Conservation (phyloP, 2,888 invertebrate species). For the Mamestra brassicae region DNA sequence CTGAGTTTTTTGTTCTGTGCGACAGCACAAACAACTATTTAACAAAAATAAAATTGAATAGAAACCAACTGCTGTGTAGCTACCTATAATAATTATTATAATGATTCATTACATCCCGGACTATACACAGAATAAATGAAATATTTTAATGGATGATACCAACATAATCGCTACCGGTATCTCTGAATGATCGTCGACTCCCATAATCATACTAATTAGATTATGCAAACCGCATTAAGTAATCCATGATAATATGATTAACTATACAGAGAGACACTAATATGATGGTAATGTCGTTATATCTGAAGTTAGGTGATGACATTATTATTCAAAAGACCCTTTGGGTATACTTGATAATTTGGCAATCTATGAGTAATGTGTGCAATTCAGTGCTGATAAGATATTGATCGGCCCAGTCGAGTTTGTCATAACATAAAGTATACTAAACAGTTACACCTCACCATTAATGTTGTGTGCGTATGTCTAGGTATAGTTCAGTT, state of each 20-base stretch:
- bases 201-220: constrained; percentile 36
- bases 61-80: too few species aligned
- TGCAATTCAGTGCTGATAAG: constrained; percentile 17
- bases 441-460: too few species aligned
- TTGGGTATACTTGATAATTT: constrained; percentile 12
- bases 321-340: not conserved
- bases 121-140: not conserved
- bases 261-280: not conserved
- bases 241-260: constrained; percentile 33
- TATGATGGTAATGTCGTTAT: constrained; percentile 9
- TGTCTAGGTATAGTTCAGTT: not conserved
- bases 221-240: constrained; percentile 43
- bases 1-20: too few species aligned
- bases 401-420: constrained; percentile 19
- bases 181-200: not conserved
- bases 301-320: not conserved
- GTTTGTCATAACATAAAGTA: not conserved
- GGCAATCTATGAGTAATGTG: constrained; percentile 20
- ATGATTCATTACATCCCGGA: constrained; percentile 1
- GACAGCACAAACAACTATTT: too few species aligned
- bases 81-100: not conserved
- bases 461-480: not conserved
- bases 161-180: not conserved
- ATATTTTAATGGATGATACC: constrained; percentile 10
- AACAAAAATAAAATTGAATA: too few species aligned